Evolutionary conservation across 2,113 vertebrate genomes (phyloP).

Genomic region (Platycercus adscitus): DNA sequence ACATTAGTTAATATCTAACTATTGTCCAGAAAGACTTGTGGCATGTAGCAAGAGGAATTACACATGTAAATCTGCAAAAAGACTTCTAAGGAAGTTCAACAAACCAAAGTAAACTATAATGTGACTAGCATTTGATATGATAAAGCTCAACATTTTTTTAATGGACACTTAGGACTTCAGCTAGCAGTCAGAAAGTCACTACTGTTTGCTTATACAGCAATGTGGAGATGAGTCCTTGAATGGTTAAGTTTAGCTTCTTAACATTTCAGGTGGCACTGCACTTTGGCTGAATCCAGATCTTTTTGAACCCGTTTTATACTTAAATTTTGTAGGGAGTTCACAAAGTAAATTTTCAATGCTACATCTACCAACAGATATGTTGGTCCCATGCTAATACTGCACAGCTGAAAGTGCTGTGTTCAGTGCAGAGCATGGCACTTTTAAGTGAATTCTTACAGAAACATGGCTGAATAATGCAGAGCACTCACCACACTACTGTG

Average conservation of each 20-base stretch:
- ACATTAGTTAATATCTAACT: background rate
- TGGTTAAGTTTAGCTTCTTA: background rate
- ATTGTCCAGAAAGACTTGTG: background rate
- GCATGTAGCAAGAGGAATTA: background rate
- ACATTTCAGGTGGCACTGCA: background rate
- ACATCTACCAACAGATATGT: background rate
- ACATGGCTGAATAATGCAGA: background rate
- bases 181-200: background rate
- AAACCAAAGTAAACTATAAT: background rate
- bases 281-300: background rate
- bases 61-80: background rate
- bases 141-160: background rate
- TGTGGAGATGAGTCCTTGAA: background rate
- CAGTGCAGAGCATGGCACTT: fast-evolving
- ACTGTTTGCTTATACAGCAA: background rate
- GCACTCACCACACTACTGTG: fast-evolving
- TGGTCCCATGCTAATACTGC: background rate
- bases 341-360: background rate
- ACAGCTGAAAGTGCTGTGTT: background rate
- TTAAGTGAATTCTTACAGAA: background rate
- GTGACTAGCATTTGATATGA: background rate
- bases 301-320: background rate
- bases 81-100: background rate
- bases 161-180: background rate
- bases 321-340: background rate